These are phyloP conservation scores for Eulemur rufifrons DNA, from an alignment of 2,113 vertebrate genomes.

Conservation along the genomic window DNA sequence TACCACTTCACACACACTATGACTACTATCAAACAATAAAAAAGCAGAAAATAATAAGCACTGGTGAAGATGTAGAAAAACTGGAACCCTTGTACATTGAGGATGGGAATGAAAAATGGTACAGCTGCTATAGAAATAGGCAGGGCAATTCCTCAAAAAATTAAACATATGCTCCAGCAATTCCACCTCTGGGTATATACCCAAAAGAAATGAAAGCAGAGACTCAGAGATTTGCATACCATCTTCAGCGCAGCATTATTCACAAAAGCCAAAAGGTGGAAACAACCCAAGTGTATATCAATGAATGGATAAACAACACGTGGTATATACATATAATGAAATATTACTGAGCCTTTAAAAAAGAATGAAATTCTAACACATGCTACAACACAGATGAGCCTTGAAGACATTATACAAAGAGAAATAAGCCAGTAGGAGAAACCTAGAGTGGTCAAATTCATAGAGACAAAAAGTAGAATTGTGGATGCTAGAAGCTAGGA, in stretches of 20 bases:
- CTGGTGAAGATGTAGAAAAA: not conserved
- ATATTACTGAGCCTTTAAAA: not conserved
- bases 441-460: not conserved
- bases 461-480: not conserved
- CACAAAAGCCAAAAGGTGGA: not conserved
- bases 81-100: not conserved
- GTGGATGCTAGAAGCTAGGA: not conserved
- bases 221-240: not conserved
- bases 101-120: not conserved
- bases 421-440: not conserved
- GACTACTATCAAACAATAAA: not conserved
- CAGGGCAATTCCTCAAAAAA: not conserved
- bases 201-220: slow-evolving; percentile 32
- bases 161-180: not conserved
- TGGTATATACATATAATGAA: not conserved
- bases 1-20: not conserved
- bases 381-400: not conserved
- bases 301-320: not conserved
- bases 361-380: not conserved
- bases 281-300: not conserved
- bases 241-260: not conserved
- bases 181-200: not conserved
- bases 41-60: not conserved
- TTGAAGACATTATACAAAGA: not conserved
- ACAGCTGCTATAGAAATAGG: not conserved